A percentile compares a stretch with the other conserved stretches of the same genome.
phyloP scores from a whole-genome alignment of 1,140 invertebrate species.

The Schlechtendalia chinensis region DNA sequence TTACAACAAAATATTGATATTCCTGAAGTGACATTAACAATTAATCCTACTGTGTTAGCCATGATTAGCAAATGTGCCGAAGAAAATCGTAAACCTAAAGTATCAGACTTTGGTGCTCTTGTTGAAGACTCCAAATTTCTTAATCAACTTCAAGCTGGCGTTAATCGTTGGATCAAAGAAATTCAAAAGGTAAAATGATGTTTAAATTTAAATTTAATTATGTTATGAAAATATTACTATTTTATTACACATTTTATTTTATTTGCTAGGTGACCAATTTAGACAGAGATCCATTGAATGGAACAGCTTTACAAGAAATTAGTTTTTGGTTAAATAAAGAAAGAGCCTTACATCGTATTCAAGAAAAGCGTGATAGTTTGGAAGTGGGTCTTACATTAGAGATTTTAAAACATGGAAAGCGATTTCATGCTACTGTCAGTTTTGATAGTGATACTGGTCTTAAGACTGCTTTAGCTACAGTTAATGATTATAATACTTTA shows the following conservation, averaged over 20 bases:
- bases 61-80: conserved; percentile 90
- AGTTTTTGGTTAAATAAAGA: conserved; percentile 99
- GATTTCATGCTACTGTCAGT: conserved; percentile 97
- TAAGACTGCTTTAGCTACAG: conserved; percentile 94
- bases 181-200: conserved; percentile 85
- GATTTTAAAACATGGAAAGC: conserved; percentile 95
- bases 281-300: conserved; percentile 95
- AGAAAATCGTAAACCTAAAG: conserved; percentile 89
- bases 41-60: conserved; percentile 82
- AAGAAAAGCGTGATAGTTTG: conserved; percentile 92
- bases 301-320: conserved; percentile 96
- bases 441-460: conserved; percentile 98
- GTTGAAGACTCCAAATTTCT: conserved; percentile 95
- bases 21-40: conserved; percentile 91
- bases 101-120: conserved; percentile 92
- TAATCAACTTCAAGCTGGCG: conserved; percentile 94
- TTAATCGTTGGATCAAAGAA: conserved; percentile 98
- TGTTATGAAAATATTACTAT: neutral
- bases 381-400: conserved; percentile 93
- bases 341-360: conserved; percentile 90
- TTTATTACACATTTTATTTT: conserved; percentile 43
- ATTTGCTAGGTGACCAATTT: conserved; percentile 85
- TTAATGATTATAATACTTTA: conserved; percentile 96
- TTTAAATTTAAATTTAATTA: no score
- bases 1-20: conserved; percentile 99